Evolutionary conservation across 2,797 vertebrate genomes (phyloP).

Genomic region (Sebastes trivittatus): DNA sequence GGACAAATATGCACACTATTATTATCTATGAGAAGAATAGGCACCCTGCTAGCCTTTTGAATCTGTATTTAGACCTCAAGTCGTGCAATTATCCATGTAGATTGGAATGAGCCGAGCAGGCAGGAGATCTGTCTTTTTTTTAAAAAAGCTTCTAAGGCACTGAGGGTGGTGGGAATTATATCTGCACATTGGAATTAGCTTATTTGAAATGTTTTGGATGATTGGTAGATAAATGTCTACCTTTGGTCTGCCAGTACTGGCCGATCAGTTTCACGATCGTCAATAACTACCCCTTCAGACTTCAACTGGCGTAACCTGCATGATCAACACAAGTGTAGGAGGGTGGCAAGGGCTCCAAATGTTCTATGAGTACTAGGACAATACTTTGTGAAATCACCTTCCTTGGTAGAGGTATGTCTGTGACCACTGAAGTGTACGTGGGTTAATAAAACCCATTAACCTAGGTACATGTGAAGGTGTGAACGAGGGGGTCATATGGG

Average conservation of each 20-base stretch:
- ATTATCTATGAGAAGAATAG: constrained; percentile 45
- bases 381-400: not conserved
- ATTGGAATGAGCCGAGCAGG: constrained; percentile 32
- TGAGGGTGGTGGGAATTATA: constrained; percentile 12
- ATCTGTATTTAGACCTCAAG: constrained; percentile 52
- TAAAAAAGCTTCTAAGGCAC: not conserved
- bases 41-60: constrained; percentile 21
- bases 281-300: not conserved
- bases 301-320: not conserved
- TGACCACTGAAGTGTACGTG: not conserved
- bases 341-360: not conserved
- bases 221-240: not conserved
- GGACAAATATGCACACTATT: constrained; percentile 16
- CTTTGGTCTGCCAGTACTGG: not conserved
- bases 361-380: not conserved
- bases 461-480: not conserved
- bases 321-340: not conserved
- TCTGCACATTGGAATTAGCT: constrained; percentile 12
- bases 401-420: not conserved
- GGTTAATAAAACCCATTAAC: not conserved
- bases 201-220: constrained; percentile 7
- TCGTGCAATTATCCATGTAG: constrained; percentile 54
- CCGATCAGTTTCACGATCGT: not conserved
- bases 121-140: constrained; percentile 4
- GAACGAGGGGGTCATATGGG: not conserved